Conservation (phyloP, 2,797 vertebrate genomes). For the Propithecus deckenii region DNA sequence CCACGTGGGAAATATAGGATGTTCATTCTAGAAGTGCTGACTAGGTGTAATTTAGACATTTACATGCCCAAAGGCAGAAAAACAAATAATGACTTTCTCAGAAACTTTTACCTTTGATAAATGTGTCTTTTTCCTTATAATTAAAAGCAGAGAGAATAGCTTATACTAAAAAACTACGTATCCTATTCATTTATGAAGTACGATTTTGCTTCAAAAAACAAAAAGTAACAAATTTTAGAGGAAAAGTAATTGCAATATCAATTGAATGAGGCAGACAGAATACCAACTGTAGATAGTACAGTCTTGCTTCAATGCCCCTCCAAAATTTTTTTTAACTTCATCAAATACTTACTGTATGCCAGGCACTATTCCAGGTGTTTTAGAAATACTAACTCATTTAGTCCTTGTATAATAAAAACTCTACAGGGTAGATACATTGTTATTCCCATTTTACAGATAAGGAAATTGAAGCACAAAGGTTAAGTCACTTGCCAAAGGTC, state of each 20-base stretch:
- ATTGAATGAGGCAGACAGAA: neutral
- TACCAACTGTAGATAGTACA: neutral
- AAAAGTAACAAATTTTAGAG: neutral
- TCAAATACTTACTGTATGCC: neutral
- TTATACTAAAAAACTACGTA: neutral
- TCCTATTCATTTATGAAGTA: neutral
- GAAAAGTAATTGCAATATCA: neutral
- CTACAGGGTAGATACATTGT: neutral
- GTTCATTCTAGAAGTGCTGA: neutral
- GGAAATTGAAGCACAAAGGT: neutral
- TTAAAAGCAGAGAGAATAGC: neutral
- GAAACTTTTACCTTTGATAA: neutral
- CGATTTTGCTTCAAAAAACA: neutral
- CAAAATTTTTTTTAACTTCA: neutral
- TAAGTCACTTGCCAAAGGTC: neutral
- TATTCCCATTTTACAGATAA: neutral
- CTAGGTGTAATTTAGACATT: conserved; percentile 2
- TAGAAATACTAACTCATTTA: neutral
- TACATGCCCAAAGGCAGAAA: neutral
- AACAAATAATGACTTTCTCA: neutral
- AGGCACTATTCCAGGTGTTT: neutral
- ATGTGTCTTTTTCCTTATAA: neutral
- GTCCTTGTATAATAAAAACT: neutral
- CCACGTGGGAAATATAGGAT: neutral
- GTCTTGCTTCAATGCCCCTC: neutral